A percentile compares a stretch with the other conserved stretches of the same genome.
Evolutionary conservation across 2,888 invertebrate species (phyloP).

Genomic region (Ennomos quercinarius): DNA sequence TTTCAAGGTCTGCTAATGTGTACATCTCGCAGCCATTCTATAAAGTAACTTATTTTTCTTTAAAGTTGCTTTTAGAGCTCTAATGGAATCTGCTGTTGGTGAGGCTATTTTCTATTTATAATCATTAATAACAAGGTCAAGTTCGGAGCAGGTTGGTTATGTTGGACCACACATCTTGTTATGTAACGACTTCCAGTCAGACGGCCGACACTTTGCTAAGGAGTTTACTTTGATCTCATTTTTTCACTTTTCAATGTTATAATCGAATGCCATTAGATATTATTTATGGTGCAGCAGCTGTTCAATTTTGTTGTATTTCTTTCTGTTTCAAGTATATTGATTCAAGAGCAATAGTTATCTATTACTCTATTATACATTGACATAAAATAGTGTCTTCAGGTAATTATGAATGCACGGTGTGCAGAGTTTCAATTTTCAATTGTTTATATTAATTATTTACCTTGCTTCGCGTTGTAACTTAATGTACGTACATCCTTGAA

Average conservation of each 20-base stretch:
- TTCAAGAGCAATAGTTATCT: too few species aligned
- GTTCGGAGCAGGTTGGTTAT: constrained; percentile 57
- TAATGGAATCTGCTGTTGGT: neutral
- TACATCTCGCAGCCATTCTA: constrained; percentile 13
- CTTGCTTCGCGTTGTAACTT: too few species aligned
- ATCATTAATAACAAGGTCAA: constrained; percentile 66
- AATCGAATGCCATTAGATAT: too few species aligned
- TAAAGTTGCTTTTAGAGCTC: constrained; percentile 7
- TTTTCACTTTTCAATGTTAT: neutral
- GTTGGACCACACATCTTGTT: constrained; percentile 55
- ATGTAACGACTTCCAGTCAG: constrained; percentile 52
- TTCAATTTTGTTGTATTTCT: too few species aligned
- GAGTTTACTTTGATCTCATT: constrained; percentile 13
- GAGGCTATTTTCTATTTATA: constrained; percentile 13
- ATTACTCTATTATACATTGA: too few species aligned
- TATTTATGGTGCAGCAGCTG: too few species aligned
- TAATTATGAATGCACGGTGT: too few species aligned
- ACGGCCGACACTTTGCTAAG: constrained; percentile 23
- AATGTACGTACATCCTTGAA: neutral
- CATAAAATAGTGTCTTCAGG: too few species aligned
- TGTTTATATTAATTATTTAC: too few species aligned
- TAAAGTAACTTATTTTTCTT: constrained; percentile 13
- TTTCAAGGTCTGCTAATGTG: constrained; percentile 30
- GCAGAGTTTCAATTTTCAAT: too few species aligned
- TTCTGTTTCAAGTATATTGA: too few species aligned